These are phyloP conservation scores for Dendrolimus houi DNA, from an alignment of 2,888 invertebrate species.

Conservation along the genomic window DNA sequence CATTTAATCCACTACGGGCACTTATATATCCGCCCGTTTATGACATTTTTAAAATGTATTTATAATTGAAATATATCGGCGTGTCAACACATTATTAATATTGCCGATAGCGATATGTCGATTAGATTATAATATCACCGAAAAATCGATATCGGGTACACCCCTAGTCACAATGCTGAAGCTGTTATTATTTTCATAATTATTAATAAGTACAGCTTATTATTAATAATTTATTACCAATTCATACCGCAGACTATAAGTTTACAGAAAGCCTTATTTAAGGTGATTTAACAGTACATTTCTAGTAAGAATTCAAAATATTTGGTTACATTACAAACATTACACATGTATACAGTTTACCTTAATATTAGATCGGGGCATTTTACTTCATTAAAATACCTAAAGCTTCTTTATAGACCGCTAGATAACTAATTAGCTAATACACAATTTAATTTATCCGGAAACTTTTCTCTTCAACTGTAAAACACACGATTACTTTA, in stretches of 20 bases:
- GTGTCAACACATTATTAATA: no score
- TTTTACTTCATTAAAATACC: background rate
- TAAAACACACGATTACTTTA: background rate
- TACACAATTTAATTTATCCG: slow-evolving; percentile 5
- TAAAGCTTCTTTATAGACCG: background rate
- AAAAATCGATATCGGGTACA: no score
- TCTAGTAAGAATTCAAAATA: no score
- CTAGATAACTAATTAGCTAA: background rate
- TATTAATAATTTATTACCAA: slow-evolving; percentile 5
- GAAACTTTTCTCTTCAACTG: background rate
- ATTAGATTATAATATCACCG: no score
- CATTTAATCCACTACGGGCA: no score
- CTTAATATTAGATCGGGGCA: slow-evolving; percentile 7
- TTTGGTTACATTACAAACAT: background rate
- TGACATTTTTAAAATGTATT: no score
- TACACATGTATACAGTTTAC: slow-evolving; percentile 13
- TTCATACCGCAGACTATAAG: background rate
- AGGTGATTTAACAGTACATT: background rate
- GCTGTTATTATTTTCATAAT: no score
- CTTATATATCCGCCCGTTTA: no score
- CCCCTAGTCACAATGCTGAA: no score
- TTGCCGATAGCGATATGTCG: no score
- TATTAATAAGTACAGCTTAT: no score
- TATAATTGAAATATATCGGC: no score
- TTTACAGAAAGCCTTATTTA: background rate